phyloP scores from a whole-genome alignment of 2,797 vertebrate genomes.

The Mallotus villosus region DNA sequence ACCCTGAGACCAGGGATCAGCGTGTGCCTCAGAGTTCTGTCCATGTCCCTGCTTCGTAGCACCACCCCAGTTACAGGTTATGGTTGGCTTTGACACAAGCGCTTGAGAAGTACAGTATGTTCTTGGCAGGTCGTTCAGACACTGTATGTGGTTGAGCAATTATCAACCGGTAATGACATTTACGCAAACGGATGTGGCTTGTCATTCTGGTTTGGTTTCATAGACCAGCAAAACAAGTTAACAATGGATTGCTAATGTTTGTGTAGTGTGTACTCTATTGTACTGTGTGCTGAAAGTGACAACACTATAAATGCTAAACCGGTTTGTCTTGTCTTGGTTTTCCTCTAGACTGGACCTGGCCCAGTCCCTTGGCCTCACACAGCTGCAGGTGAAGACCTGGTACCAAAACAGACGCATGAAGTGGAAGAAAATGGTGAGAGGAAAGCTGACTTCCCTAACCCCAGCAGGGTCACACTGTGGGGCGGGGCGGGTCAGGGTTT shows the following conservation, averaged over 20 bases:
- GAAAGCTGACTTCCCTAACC: not conserved
- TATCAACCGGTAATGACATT: not conserved
- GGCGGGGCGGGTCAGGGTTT: conserved; percentile 20
- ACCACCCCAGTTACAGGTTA: not conserved
- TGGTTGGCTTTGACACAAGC: not conserved
- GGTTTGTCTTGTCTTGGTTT: conserved; percentile 40
- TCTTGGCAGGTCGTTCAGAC: not conserved
- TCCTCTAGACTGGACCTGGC: conserved; percentile 89
- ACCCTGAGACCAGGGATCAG: conserved; percentile 44
- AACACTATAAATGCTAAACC: not conserved
- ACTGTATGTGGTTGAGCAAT: not conserved
- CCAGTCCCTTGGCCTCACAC: conserved; percentile 94
- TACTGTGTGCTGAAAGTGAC: not conserved
- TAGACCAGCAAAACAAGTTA: not conserved
- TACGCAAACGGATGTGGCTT: not conserved
- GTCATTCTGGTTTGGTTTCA: not conserved
- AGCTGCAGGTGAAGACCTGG: conserved; percentile 99
- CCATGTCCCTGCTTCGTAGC: not conserved
- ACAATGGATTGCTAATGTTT: not conserved
- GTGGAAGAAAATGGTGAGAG: conserved; percentile 98
- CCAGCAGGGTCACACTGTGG: not conserved
- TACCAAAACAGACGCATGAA: conserved; percentile 99
- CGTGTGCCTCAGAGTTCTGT: conserved; percentile 20
- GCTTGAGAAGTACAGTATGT: not conserved
- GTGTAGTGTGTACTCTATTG: not conserved